Percentiles rank a stretch among this genome's conserved stretches.
Conservation (phyloP, 2,888 invertebrate genomes). For the Heliconius ethilla region DNA sequence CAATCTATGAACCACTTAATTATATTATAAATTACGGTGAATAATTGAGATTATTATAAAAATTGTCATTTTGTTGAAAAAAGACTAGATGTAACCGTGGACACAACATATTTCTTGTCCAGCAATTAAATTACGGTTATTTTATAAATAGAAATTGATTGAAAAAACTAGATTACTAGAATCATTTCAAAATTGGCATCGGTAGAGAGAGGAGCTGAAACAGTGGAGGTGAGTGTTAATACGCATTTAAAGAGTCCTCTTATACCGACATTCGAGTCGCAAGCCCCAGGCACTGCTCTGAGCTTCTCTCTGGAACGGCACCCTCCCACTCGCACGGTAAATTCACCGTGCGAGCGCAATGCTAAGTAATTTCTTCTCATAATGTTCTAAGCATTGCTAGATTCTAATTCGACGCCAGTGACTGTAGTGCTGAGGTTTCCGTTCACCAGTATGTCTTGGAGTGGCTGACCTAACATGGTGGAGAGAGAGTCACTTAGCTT, state of each 20-base stretch:
- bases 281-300: background rate
- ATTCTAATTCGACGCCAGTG: conserved; percentile 89
- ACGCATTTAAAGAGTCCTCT: background rate
- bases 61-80: conserved; percentile 30
- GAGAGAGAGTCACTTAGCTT: conserved; percentile 91
- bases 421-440: conserved; percentile 91
- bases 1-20: background rate
- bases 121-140: background rate
- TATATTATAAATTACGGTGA: conserved; percentile 21
- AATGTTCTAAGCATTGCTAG: conserved; percentile 86
- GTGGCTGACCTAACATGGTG: conserved; percentile 87
- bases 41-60: conserved; percentile 19
- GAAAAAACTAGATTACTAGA: conserved; percentile 6
- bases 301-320: background rate
- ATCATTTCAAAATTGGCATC: background rate
- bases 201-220: background rate
- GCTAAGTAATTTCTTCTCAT: background rate
- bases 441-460: conserved; percentile 84
- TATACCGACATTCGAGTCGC: background rate
- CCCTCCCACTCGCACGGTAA: background rate
- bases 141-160: conserved; percentile 14
- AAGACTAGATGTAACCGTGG: conserved; percentile 26
- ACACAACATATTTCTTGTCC: conserved; percentile 2
- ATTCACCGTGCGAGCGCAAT: background rate
- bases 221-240: background rate